A percentile compares a stretch with the other conserved stretches of the same genome.
Evolutionary conservation across 1,140 invertebrate genomes (phyloP).

Genomic region (Lepidurus apus): DNA sequence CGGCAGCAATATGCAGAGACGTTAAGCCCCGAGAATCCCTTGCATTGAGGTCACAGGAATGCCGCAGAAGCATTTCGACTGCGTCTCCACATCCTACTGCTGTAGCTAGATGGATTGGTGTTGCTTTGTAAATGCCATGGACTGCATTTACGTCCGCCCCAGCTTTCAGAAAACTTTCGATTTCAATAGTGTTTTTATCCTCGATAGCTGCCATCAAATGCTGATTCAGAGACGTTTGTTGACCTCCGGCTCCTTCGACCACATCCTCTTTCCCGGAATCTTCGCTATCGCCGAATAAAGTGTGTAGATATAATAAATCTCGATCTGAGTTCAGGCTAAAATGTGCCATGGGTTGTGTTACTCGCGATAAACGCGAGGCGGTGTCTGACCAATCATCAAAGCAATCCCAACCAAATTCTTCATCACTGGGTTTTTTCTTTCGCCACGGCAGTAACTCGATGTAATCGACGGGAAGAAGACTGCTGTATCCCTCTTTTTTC

Average conservation of each 20-base stretch:
- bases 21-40: constrained; percentile 30
- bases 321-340: constrained; percentile 12
- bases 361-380: neutral
- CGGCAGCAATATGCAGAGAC: constrained; percentile 28
- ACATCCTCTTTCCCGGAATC: neutral
- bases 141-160: constrained; percentile 24
- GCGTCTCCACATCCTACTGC: neutral
- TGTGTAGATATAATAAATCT: neutral
- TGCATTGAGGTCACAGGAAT: constrained; percentile 25
- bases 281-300: constrained; percentile 5
- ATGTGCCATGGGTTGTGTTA: constrained; percentile 1
- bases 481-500: neutral
- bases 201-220: constrained; percentile 30
- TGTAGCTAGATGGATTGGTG: constrained; percentile 23
- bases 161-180: constrained; percentile 8
- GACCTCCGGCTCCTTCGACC: neutral
- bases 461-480: constrained; percentile 1
- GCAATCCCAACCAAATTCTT: neutral
- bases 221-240: neutral
- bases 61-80: constrained; percentile 17
- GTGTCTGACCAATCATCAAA: neutral
- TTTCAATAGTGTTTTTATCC: neutral
- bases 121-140: constrained; percentile 25
- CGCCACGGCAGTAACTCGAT: neutral
- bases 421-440: neutral